phyloP scores from a whole-genome alignment of 2,888 invertebrate species.

The Eumacrocentrus americanus region DNA sequence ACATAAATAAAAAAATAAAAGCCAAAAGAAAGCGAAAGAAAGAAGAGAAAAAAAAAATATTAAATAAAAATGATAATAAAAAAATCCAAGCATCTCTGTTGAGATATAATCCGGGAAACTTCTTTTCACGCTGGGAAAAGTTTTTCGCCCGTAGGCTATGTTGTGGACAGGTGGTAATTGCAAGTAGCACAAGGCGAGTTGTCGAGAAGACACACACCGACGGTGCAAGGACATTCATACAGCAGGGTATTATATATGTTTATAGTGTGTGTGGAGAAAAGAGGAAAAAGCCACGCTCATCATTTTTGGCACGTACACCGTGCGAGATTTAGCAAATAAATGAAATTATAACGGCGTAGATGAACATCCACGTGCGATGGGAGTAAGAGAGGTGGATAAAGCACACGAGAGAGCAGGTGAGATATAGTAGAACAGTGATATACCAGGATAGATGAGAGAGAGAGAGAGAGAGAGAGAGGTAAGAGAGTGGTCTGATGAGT shows the following conservation, averaged over 20 bases:
- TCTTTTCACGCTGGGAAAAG: too few relatives aligned
- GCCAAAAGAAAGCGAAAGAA: neutral
- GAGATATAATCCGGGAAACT: too few relatives aligned
- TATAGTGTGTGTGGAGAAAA: neutral
- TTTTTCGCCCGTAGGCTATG: constrained; percentile 10
- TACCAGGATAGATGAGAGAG: neutral
- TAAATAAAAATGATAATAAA: constrained; percentile 6
- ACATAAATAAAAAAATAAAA: too few relatives aligned
- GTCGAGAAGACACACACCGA: neutral
- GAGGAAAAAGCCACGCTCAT: constrained; percentile 34
- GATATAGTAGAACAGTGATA: neutral
- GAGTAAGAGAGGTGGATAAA: neutral
- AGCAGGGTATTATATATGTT: neutral
- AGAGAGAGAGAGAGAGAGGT: neutral
- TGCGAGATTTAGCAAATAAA: constrained; percentile 45
- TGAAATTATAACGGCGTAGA: constrained; percentile 43
- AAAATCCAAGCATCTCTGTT: too few relatives aligned
- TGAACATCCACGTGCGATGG: neutral
- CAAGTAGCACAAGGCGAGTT: neutral
- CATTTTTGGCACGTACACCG: constrained; percentile 44
- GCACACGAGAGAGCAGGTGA: constrained; percentile 1
- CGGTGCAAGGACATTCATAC: neutral
- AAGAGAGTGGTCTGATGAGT: neutral
- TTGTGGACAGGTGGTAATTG: constrained; percentile 15
- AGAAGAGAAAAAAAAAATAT: neutral